Percentiles rank a stretch among this genome's conserved stretches.
Evolutionary conservation across 2,797 vertebrate species (phyloP).

Genomic region (Trachurus trachurus): DNA sequence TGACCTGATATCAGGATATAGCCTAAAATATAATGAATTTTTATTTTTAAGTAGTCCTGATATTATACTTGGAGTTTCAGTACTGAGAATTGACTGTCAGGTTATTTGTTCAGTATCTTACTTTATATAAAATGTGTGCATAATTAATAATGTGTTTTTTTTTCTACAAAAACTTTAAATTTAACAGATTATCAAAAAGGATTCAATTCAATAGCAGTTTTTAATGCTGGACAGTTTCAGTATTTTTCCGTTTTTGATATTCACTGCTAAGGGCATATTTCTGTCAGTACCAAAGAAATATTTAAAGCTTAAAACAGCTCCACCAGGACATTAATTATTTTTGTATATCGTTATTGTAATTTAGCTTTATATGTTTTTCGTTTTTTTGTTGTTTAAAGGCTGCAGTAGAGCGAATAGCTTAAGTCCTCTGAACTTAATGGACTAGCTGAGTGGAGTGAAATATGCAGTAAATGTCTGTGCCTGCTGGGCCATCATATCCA

Average conservation of each 20-base stretch:
- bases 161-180: not conserved
- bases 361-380: not conserved
- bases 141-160: not conserved
- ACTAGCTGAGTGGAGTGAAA: slow-evolving; percentile 38
- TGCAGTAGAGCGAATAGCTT: slow-evolving; percentile 2
- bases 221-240: not conserved
- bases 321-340: not conserved
- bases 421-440: slow-evolving; percentile 8
- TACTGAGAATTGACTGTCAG: not conserved
- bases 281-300: not conserved
- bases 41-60: not conserved
- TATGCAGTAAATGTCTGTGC: slow-evolving; percentile 43
- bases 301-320: not conserved
- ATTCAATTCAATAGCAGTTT: not conserved
- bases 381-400: not conserved
- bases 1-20: not conserved
- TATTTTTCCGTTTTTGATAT: not conserved
- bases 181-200: not conserved
- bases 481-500: slow-evolving; percentile 51
- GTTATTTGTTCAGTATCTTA: not conserved
- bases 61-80: not conserved
- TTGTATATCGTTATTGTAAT: not conserved
- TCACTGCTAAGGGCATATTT: not conserved
- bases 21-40: not conserved
- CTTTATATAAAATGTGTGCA: not conserved